Conservation (phyloP, 2,113 vertebrate species). For the Paramisgurnus dabryanus region DNA sequence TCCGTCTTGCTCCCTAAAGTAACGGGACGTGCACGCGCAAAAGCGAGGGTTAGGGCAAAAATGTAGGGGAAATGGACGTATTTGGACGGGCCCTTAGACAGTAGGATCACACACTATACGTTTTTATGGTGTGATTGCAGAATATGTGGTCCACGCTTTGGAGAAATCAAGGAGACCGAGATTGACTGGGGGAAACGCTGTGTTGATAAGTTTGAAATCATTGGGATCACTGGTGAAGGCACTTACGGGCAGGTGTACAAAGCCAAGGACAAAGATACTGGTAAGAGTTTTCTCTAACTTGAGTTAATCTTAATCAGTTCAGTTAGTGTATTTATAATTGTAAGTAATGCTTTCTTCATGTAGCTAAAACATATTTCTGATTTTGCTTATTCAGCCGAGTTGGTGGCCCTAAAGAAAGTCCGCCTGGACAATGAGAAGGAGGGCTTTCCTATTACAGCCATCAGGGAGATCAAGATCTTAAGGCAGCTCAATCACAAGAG, state of each 20-base stretch:
- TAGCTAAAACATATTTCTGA: neutral
- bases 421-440: conserved; percentile 98
- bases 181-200: conserved; percentile 98
- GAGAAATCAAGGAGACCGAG: conserved; percentile 93
- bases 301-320: neutral
- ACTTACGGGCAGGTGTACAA: conserved; percentile 99
- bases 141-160: conserved; percentile 97
- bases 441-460: conserved; percentile 97
- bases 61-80: too few species aligned
- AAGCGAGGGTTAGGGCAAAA: too few species aligned
- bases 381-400: conserved; percentile 76
- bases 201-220: conserved; percentile 97
- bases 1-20: too few species aligned
- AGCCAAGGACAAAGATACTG: conserved; percentile 98
- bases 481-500: conserved; percentile 96
- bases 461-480: conserved; percentile 98
- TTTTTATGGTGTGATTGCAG: conserved; percentile 62
- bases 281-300: conserved; percentile 63
- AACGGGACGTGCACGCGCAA: too few species aligned
- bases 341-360: neutral
- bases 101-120: neutral
- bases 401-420: conserved; percentile 97
- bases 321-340: neutral
- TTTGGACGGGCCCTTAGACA: too few species aligned
- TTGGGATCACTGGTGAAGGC: conserved; percentile 97